Evolutionary conservation across 2,113 vertebrate species (phyloP).

Genomic region (Phocoena phocoena): DNA sequence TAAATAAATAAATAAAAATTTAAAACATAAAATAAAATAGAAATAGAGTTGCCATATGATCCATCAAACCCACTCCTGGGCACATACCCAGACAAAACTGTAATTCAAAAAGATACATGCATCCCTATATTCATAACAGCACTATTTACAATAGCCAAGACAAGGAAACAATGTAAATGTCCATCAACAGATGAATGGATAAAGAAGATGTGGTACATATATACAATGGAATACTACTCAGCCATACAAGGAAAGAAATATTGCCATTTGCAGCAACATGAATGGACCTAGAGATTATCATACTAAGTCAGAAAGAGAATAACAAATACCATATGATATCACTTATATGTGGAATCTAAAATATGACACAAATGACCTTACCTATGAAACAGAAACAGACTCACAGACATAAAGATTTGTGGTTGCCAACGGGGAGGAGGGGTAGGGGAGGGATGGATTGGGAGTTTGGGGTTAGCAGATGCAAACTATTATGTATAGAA

Average conservation of each 20-base stretch:
- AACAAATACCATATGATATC: neutral
- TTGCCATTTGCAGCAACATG: neutral
- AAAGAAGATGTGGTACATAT: neutral
- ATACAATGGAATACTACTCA: neutral
- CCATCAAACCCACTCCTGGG: neutral
- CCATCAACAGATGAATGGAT: neutral
- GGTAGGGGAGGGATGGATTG: neutral
- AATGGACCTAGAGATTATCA: neutral
- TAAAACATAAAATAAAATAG: too few relatives aligned
- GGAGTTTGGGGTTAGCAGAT: neutral
- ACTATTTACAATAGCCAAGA: neutral
- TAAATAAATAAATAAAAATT: too few relatives aligned
- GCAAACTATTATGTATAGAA: neutral
- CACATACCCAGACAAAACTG: neutral
- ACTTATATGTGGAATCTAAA: neutral
- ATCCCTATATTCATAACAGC: neutral
- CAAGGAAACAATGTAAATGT: neutral
- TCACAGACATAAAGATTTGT: neutral
- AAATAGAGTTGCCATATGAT: neutral
- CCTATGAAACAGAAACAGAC: neutral
- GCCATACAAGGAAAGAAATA: neutral
- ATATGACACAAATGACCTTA: neutral
- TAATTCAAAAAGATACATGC: neutral
- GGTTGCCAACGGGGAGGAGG: rapidly evolving
- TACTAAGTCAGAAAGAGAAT: neutral